Percentiles rank a stretch among this genome's conserved stretches.
Evolutionary conservation across 2,113 vertebrate species (phyloP).

Genomic region (Centropus bengalensis): DNA sequence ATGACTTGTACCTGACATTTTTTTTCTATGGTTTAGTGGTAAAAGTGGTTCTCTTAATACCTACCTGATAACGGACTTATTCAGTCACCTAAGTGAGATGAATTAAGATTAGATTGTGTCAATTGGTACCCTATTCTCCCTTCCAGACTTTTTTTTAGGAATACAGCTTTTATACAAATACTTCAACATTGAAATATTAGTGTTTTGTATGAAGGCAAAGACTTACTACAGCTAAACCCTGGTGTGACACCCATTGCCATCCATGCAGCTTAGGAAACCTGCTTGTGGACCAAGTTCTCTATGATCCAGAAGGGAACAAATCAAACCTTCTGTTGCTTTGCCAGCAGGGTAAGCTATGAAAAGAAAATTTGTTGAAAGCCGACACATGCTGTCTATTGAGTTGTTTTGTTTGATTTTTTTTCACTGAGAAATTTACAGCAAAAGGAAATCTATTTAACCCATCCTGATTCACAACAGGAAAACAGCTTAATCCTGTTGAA

Average conservation of each 20-base stretch:
- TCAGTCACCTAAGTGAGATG: neutral
- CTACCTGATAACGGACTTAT: neutral
- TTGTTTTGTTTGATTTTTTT: neutral
- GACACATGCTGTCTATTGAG: neutral
- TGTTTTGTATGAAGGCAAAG: neutral
- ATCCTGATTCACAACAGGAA: neutral
- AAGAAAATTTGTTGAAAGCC: neutral
- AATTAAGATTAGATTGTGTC: neutral
- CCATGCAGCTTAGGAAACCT: neutral
- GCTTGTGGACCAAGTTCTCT: neutral
- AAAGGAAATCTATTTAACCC: neutral
- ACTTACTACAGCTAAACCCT: neutral
- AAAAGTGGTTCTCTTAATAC: neutral
- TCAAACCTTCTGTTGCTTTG: neutral
- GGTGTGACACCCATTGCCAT: neutral
- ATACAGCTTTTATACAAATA: neutral
- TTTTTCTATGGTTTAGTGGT: neutral
- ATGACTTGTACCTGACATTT: neutral
- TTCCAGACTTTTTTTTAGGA: neutral
- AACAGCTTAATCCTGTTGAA: no score
- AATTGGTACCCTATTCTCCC: neutral
- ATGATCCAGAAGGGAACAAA: neutral
- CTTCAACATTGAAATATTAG: neutral
- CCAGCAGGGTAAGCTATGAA: neutral
- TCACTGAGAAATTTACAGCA: neutral